Base-by-base conservation (phyloP, 2,888 invertebrate species). In the Pocota personata region DNA sequence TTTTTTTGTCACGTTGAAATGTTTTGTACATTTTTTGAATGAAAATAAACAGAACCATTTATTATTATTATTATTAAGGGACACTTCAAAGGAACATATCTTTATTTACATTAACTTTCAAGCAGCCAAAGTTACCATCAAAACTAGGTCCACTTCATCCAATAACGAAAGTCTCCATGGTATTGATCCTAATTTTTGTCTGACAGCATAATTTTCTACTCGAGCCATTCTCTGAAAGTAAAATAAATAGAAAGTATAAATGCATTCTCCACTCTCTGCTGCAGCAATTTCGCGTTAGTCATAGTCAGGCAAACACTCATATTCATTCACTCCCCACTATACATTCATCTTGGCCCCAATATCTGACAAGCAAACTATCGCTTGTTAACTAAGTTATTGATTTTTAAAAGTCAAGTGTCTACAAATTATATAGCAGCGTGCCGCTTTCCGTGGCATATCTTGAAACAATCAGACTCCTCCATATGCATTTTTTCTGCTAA, bases 401-500 rank as follows among this genome's bases (percentile, higher is more conserved):
- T 48, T 58, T 72, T 50, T 24, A 58, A 48, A 48, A 48, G 24
- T 48, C 35, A 35, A 72, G 48, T 37, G 60, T 50, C 60, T 60
- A n/a, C 72, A 72, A 60, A 72, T 72, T 72, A 72, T n/a, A 55
- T n/a, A 55, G 55, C 30, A 30, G 69, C 24, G 40, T 14, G 35
- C 16, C 27, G 50, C 48, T 66, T 60, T 40, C 16, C 40, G 14
- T 27, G 62, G 32, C 24, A 6, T 75, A 75, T 75, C 73, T 62
- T 10, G 19, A 0, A 52, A 55, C 62, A 75, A 75, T 75, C 73
- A 55, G 43, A 55, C 73, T 55, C 43, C 43, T 43, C 43, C 52
- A 48, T 52, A 55, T 62, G 52, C 21, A 73, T 73, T 30, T 73
- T 50, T 27, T 37, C 27, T 30, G 2, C 4, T 24, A 24, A 24